Evolutionary conservation across 2,888 invertebrate species (phyloP), one percentile per base, ranked within the genome.

Genomic region (Aphidius colemani): DNA sequence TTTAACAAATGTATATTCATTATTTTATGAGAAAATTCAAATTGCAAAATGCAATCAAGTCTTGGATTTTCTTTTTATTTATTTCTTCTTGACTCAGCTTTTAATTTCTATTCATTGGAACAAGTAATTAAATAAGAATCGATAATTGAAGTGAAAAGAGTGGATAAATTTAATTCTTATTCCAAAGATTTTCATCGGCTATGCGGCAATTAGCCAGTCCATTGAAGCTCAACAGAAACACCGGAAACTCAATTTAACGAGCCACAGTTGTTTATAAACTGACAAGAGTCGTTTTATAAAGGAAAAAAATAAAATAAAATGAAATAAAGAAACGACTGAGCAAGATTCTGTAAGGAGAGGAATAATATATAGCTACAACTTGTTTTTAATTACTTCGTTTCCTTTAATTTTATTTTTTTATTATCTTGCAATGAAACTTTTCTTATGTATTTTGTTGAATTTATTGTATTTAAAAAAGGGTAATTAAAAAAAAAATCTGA

Each of bases 221-320:
- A 57, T 57, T 46, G 46, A 46, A 45, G 57, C 46, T 57, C 46
- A 57, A 57, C 57, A 30, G 30, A 46, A 57, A 57, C 46, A 57
- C 57, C 57, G 46, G 57, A 57, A 57, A 46, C 57, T 57, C 57
- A 45, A 57, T 57, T 57, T 57, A 57, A 57, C 57, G 57, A 57
- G 45, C 57, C 39, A 57, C 57, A 46, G 46, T 46, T 57, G 57
- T 57, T 57, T 57, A 57, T 57, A 46, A 46, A 57, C 57, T 57
- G 57, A 57, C 46, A 62, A 65, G 48, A 59, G 49, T 39, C 50
- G 61, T 13, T 57, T 43, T 50, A 64, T 62, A 56, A 63, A 58
- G 46, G 51, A 61, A 53, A 49, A 45, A 41, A 41, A 30, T 30
- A 30, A 30, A 30, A 30, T 5, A 30, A 30, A 30, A 4, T 30